Percentiles rank a stretch among this genome's conserved stretches.
phyloP scores from a whole-genome alignment of 2,888 invertebrate genomes.

The Brachypalpus laphriformis region DNA sequence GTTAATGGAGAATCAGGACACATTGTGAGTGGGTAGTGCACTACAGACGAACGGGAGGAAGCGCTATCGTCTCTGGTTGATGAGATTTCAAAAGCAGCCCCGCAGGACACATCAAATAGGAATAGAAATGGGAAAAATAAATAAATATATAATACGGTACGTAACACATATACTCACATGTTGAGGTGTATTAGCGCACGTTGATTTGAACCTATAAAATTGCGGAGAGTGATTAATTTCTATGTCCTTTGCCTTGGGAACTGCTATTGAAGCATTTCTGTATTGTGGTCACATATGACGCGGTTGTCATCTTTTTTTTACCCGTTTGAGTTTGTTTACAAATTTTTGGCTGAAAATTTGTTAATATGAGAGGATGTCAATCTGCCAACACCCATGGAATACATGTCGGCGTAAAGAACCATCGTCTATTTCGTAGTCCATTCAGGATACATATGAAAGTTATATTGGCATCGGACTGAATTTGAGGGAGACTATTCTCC shows the following conservation, averaged over 20 bases:
- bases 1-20: constrained; percentile 63
- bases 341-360: constrained; percentile 44
- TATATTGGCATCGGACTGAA: constrained; percentile 46
- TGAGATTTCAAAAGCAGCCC: constrained; percentile 69
- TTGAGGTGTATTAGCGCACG: constrained; percentile 42
- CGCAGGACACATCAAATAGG: constrained; percentile 68
- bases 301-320: neutral
- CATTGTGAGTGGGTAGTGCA: constrained; percentile 16
- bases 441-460: constrained; percentile 18
- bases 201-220: constrained; percentile 54
- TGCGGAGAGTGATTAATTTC: constrained; percentile 61
- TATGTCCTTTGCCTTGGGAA: constrained; percentile 41
- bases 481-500: constrained; percentile 8
- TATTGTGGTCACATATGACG: constrained; percentile 60
- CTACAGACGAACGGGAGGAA: neutral
- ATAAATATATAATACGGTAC: constrained; percentile 54
- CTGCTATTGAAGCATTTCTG: constrained; percentile 42
- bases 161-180: neutral
- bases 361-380: constrained; percentile 37
- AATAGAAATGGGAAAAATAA: constrained; percentile 65
- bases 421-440: neutral
- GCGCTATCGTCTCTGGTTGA: constrained; percentile 44
- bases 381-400: neutral
- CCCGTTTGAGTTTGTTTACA: neutral
- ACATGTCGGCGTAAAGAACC: constrained; percentile 18